Evolutionary conservation across 2,797 vertebrate genomes (phyloP).

Genomic region (Lindbergichthys nudifrons): DNA sequence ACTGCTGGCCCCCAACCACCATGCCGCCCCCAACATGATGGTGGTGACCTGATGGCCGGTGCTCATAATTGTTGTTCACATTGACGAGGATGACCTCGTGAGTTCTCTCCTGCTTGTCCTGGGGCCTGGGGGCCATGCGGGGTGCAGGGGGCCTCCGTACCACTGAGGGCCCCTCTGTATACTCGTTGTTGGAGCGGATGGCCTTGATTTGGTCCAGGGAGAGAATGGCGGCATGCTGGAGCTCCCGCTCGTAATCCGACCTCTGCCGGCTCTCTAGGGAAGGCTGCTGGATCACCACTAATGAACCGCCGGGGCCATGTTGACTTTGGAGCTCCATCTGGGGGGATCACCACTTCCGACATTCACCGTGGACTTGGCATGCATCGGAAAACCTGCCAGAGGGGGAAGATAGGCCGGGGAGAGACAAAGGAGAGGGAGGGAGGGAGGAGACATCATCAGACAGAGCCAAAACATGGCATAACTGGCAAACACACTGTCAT

Average conservation of each 20-base stretch:
- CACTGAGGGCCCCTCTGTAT: slow-evolving; percentile 94
- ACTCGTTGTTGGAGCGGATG: slow-evolving; percentile 95
- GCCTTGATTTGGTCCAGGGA: slow-evolving; percentile 98
- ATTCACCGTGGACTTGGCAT: slow-evolving; percentile 92
- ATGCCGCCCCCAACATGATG: slow-evolving; percentile 64
- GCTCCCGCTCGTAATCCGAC: slow-evolving; percentile 91
- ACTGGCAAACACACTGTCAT: slow-evolving; percentile 45
- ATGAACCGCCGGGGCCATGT: slow-evolving; percentile 89
- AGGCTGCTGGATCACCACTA: slow-evolving; percentile 93
- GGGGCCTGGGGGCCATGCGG: slow-evolving; percentile 85
- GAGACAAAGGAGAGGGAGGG: slow-evolving; percentile 61
- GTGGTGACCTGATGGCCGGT: slow-evolving; percentile 75
- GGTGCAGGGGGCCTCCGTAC: slow-evolving; percentile 84
- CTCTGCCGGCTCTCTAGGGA: slow-evolving; percentile 89
- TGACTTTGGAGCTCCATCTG: slow-evolving; percentile 97
- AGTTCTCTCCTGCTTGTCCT: slow-evolving; percentile 93
- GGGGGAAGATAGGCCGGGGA: slow-evolving; percentile 36
- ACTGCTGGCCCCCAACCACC: slow-evolving; percentile 71
- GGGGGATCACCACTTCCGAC: slow-evolving; percentile 91
- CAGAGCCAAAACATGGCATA: slow-evolving; percentile 53
- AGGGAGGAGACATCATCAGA: slow-evolving; percentile 64
- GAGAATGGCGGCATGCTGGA: slow-evolving; percentile 89
- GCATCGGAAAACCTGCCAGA: slow-evolving; percentile 93
- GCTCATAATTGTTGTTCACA: slow-evolving; percentile 95
- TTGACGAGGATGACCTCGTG: slow-evolving; percentile 94